Conservation (phyloP, 2,888 invertebrate genomes). For the Andrena bucephala region DNA sequence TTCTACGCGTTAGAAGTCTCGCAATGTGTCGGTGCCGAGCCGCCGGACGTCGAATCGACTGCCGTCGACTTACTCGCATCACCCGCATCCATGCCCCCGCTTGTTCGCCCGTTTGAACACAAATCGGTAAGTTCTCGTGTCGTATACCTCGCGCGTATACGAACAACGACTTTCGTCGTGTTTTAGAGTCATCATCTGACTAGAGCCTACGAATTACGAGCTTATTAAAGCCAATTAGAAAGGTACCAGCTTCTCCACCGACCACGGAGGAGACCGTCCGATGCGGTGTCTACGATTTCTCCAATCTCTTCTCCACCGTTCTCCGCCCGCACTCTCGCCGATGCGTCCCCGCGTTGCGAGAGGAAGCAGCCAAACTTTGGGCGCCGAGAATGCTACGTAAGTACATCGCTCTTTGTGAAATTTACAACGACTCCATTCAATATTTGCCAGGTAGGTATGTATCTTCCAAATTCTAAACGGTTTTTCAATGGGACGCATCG, state of each 20-base stretch:
- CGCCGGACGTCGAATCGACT: constrained; percentile 72
- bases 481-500: not conserved
- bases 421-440: not conserved
- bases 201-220: constrained; percentile 79
- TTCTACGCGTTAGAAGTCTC: constrained; percentile 31
- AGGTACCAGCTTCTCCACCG: constrained; percentile 79
- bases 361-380: not conserved
- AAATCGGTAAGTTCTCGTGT: constrained; percentile 65
- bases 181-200: constrained; percentile 82
- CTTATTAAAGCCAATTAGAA: constrained; percentile 81
- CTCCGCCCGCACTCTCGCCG: constrained; percentile 3
- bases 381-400: not conserved
- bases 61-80: constrained; percentile 25
- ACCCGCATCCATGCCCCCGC: constrained; percentile 2
- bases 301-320: constrained; percentile 11
- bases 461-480: too few relatives aligned
- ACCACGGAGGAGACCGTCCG: constrained; percentile 48
- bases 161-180: constrained; percentile 32
- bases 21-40: constrained; percentile 57
- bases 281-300: constrained; percentile 55
- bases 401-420: not conserved
- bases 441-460: not conserved
- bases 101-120: constrained; percentile 65
- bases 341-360: not conserved
- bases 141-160: constrained; percentile 75